These are phyloP conservation scores for Chironomus tentans DNA, from an alignment of 2,888 invertebrate species.

Conservation along the genomic window DNA sequence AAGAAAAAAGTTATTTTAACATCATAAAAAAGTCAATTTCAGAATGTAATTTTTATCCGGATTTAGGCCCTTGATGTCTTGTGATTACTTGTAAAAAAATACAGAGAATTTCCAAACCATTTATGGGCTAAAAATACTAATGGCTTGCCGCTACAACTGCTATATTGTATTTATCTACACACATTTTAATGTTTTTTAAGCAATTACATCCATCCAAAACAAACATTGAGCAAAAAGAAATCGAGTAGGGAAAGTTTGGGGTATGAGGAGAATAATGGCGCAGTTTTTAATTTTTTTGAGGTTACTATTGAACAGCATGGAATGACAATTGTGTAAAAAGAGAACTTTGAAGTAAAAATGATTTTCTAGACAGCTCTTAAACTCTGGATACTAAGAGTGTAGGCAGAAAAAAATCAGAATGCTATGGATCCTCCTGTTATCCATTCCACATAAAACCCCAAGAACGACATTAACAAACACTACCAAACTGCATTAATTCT, in stretches of 20 bases:
- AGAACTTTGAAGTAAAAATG: too few relatives aligned
- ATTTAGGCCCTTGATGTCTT: not conserved
- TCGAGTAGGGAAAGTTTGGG: not conserved
- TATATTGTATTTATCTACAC: not conserved
- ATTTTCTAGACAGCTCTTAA: too few relatives aligned
- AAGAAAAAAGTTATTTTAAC: not conserved
- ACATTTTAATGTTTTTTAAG: not conserved
- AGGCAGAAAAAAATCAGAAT: too few relatives aligned
- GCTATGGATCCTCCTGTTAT: too few relatives aligned
- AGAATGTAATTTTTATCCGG: constrained; percentile 2
- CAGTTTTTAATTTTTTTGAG: too few relatives aligned
- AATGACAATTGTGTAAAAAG: too few relatives aligned
- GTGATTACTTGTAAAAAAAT: not conserved
- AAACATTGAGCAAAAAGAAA: not conserved
- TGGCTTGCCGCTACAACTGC: not conserved
- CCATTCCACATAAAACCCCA: too few relatives aligned
- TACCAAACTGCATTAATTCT: not conserved
- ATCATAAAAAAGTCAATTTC: constrained; percentile 15
- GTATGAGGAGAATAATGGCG: too few relatives aligned
- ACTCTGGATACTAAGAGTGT: too few relatives aligned
- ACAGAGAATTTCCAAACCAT: not conserved
- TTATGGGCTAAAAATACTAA: not conserved
- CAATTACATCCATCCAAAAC: not conserved
- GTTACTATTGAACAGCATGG: too few relatives aligned
- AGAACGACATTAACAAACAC: too few relatives aligned